Base-by-base conservation (phyloP, 2,113 vertebrate species). In the Heterotilapia buettikoferi region DNA sequence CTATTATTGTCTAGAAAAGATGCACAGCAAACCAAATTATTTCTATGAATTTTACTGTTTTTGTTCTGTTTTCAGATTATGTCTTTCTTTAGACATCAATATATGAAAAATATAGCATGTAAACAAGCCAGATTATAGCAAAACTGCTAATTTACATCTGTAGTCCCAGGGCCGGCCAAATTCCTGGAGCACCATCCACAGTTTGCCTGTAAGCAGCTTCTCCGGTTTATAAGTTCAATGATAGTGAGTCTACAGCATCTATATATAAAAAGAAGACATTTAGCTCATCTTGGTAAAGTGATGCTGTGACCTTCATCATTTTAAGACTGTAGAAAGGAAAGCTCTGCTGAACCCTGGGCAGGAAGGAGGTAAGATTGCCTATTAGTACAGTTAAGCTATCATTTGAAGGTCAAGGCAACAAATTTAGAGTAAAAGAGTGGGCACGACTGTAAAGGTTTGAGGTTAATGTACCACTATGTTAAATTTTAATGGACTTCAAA, bases 401-500 rank as follows among this genome's bases (percentile, higher is more conserved):
- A 5, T 78, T 47, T 78, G 16, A 78, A 78, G 43, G 45, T 31
- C 26, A 31, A 78, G 10, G 45, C 24, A 78, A 47, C 73, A 50
- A 13, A 50, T 78, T 50, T 8, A 78, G 73, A 19, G 45, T 19
- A 50, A 78, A 50, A 1, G 16, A 31, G 71, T 50, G 43, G 45
- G 71, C 10, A 5, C 10, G 43, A 31, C 43, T 31, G 16, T 19
- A 50, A 31, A 50, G 43, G 43, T 8, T 76, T 50, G 45, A 76
- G 2, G 43, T 31, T 76, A 76, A 47, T 12, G 71, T 76, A 76
- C 26, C 24, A 31, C 4, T 26, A 1, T 76, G 14, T 76, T 19
- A 38, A 66, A 66, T 66, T 38, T 66, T 66, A 66, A 66, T 66
- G 31, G 61, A 66, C 61, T 66, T n/a, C 10, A 78, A 78, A 78